These are phyloP conservation scores for Benitochromis conjunctus DNA, from an alignment of 2,113 vertebrate species.

Conservation along the genomic window DNA sequence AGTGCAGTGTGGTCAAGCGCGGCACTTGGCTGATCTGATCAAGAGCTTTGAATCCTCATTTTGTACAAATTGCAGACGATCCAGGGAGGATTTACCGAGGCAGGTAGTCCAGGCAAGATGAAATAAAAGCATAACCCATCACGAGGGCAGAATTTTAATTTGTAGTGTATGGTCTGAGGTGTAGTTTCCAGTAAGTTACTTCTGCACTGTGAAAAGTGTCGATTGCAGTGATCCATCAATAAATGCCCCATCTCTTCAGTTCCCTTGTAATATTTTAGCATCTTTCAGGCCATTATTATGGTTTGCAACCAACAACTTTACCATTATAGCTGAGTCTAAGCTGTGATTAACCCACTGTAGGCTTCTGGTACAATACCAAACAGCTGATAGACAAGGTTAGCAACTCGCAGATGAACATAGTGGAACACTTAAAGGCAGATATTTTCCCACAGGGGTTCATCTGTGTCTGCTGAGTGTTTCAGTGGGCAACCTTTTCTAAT, in stretches of 20 bases:
- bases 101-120: neutral
- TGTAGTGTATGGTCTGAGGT: neutral
- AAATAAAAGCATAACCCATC: neutral
- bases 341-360: neutral
- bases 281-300: neutral
- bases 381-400: neutral
- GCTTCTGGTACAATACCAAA: neutral
- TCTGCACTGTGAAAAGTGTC: neutral
- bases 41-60: neutral
- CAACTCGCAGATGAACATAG: neutral
- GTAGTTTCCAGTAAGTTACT: neutral
- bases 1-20: neutral
- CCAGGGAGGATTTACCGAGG: neutral
- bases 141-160: neutral
- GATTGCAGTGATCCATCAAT: neutral
- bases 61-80: neutral
- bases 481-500: neutral
- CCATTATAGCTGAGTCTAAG: neutral
- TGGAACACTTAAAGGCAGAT: neutral
- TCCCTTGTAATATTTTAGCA: neutral
- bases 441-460: neutral
- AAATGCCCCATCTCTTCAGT: neutral
- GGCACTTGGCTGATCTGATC: neutral
- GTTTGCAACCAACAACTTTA: neutral
- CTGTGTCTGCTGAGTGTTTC: neutral